phyloP scores from a whole-genome alignment of 2,797 vertebrate species.

The Triplophysa yarkandensis region DNA sequence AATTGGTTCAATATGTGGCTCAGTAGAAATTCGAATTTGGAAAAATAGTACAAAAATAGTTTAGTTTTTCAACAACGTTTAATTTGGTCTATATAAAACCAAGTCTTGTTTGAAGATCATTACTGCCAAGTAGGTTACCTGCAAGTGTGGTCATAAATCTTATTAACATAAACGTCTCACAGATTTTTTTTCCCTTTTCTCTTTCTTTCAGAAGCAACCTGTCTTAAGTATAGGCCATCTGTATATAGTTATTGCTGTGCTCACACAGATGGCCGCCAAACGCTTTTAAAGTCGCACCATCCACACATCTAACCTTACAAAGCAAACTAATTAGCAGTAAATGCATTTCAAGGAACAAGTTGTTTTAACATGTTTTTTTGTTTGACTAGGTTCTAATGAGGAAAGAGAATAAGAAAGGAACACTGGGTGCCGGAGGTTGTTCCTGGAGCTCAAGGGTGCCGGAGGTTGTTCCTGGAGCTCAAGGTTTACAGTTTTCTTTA shows the following conservation, averaged over 20 bases:
- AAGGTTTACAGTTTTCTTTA: constrained; percentile 76
- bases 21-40: constrained; percentile 41
- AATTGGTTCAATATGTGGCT: constrained; percentile 65
- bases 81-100: constrained; percentile 49
- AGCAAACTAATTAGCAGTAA: constrained; percentile 93
- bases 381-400: constrained; percentile 66
- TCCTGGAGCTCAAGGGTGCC: constrained; percentile 64
- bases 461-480: constrained; percentile 61
- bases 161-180: constrained; percentile 95
- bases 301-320: constrained; percentile 92
- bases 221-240: constrained; percentile 94
- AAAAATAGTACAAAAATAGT: constrained; percentile 39
- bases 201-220: constrained; percentile 88
- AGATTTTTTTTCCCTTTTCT: constrained; percentile 76
- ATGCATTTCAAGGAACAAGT: constrained; percentile 83
- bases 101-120: constrained; percentile 80
- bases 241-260: constrained; percentile 90
- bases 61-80: constrained; percentile 62
- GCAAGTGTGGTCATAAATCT: constrained; percentile 92
- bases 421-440: constrained; percentile 61
- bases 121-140: constrained; percentile 90
- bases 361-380: constrained; percentile 87
- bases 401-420: constrained; percentile 59
- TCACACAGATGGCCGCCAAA: constrained; percentile 95
- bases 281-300: constrained; percentile 92